Evolutionary conservation across 2,797 vertebrate species (phyloP), one percentile per base, ranked within the genome.

Genomic region (Rhabdomys pumilio): DNA sequence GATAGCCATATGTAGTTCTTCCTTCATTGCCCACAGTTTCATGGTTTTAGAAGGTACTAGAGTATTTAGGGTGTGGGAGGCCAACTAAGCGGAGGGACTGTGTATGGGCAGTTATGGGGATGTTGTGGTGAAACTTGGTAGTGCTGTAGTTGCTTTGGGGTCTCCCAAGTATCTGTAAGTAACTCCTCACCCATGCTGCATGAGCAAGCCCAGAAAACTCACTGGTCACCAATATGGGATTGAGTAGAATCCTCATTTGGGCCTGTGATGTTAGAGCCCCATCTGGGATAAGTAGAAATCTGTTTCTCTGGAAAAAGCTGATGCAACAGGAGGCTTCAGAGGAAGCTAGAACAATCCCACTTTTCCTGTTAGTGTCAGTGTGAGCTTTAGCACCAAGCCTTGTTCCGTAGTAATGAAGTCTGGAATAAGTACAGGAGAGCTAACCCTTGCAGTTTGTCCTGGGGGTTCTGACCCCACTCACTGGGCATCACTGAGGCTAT

Each of bases 401-500:
- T 57, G 47, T n/a, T 57, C 44, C 0, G 2, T 15, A 10, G 41
- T 73, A 55, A 24, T 55, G 59, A 79, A 17, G 1, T 65, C 26
- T 67, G 24, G 75, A 75, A 31, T 89, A 55, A 11, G 19, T 65
- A 19, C 41, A 0, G n/a, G 10, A 69, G 38, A 15, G 61, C 38
- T 17, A 65, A 38, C 47, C n/a, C 2, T 82, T 65, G 31, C 90
- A 65, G 77, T 8, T 24, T 55, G 38, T 24, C 26, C 0, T 38
- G 72, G 67, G 53, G 34, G 10, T 24, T 44, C 10, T 24, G 20
- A 20, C 38, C 72, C 50, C 15, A 10, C n/a, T 67, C 15, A 10
- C n/a, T 44, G 47, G 59, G 2, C 17, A 12, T 14, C 15, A 6
- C 0, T 1, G 26, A 87, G 69, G n/a, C 0, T 4, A 24, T 59